These are phyloP conservation scores for Fabriciana adippe DNA, from an alignment of 2,888 invertebrate species.

Conservation along the genomic window DNA sequence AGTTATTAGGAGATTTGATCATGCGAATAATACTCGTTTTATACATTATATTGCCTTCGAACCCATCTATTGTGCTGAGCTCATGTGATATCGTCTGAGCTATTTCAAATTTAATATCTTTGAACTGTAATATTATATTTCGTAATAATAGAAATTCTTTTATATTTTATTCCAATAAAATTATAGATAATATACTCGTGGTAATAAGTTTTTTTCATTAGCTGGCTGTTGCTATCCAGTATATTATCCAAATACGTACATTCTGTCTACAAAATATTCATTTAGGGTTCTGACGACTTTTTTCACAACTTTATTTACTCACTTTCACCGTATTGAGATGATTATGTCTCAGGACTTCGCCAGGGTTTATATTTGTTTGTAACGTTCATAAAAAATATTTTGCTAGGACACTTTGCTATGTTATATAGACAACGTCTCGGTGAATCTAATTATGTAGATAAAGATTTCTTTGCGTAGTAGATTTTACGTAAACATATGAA, in stretches of 20 bases:
- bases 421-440: too few relatives aligned
- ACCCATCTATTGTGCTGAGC: slow-evolving; percentile 56
- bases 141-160: slow-evolving; percentile 25
- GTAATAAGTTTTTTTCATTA: slow-evolving; percentile 9
- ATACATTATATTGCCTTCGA: slow-evolving; percentile 74
- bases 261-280: too few relatives aligned
- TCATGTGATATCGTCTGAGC: slow-evolving; percentile 60
- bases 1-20: slow-evolving; percentile 80
- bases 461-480: too few relatives aligned
- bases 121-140: slow-evolving; percentile 33
- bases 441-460: too few relatives aligned
- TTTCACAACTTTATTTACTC: too few relatives aligned
- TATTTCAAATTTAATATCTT: slow-evolving; percentile 54
- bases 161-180: slow-evolving; percentile 17
- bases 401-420: too few relatives aligned
- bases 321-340: too few relatives aligned
- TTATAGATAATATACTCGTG: slow-evolving; percentile 6
- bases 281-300: too few relatives aligned
- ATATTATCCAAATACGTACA: not conserved
- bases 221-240: not conserved
- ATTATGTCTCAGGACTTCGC: too few relatives aligned
- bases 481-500: too few relatives aligned
- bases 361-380: too few relatives aligned
- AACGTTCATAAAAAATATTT: too few relatives aligned
- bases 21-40: slow-evolving; percentile 78